phyloP scores from a whole-genome alignment of 1,140 invertebrate genomes.

The Arctopsyche grandis region DNA sequence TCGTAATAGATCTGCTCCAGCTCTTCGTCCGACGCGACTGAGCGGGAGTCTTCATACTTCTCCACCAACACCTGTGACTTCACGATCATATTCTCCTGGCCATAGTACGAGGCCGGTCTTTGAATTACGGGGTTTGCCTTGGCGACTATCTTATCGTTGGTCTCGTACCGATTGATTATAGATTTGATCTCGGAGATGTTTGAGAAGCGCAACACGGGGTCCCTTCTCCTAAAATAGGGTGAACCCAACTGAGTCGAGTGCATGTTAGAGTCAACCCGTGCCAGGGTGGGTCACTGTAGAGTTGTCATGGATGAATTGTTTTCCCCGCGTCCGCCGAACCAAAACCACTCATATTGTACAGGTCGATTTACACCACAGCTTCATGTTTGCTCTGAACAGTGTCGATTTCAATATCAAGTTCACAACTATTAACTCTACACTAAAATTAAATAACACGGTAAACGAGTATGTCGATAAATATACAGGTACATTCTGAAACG shows the following conservation, averaged over 20 bases:
- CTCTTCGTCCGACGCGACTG: not conserved
- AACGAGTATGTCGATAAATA: not conserved
- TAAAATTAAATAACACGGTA: not conserved
- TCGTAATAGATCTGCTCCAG: not conserved
- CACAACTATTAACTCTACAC: not conserved
- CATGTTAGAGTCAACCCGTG: slow-evolving; percentile 4
- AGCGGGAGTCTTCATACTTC: not conserved
- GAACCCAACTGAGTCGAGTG: not conserved
- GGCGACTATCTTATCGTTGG: not conserved
- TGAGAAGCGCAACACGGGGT: slow-evolving; percentile 33
- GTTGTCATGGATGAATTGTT: slow-evolving; percentile 30
- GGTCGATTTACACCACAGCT: not conserved
- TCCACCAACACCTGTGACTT: not conserved
- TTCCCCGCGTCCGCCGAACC: not conserved
- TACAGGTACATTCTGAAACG: not conserved
- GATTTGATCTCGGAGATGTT: slow-evolving; percentile 36
- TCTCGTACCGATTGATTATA: slow-evolving; percentile 44
- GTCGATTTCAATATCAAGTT: slow-evolving; percentile 34
- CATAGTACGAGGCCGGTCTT: not conserved
- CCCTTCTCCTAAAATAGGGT: not conserved
- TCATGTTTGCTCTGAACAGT: not conserved
- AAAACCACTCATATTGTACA: slow-evolving; percentile 7
- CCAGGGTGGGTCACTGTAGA: not conserved
- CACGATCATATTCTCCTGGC: not conserved
- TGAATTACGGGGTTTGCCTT: not conserved